Evolutionary conservation across 1,140 invertebrate genomes (phyloP), one percentile per base, ranked within the genome.

Genomic region (Ips nitidus): DNA sequence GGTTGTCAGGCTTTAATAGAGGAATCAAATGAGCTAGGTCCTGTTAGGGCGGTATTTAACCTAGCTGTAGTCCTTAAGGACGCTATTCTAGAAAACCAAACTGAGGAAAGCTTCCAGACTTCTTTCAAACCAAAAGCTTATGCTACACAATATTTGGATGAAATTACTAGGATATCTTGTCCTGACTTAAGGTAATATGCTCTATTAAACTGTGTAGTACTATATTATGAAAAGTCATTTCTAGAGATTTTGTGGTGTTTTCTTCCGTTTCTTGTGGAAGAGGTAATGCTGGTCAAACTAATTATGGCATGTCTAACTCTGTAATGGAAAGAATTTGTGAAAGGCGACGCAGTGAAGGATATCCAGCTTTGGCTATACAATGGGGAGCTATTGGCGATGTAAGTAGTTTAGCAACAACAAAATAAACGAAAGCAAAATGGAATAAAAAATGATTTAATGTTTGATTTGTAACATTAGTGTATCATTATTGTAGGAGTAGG

Each of bases 251-350:
- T 73, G 87, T 90, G 3, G 87, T 93, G 38, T 97, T 96, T 81
- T 96, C 94, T 1, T 94, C 92, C 50, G 91, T 96, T 2, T 91
- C 89, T 43, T 94, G 93, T 80, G 94, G 94, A 2, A 85, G 92
- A 58, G 94, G 94, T 69, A 96, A 96, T 80, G 87, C 89, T 50
- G 94, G 94, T 2, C 94, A 97, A 81, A 88, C 91, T 0, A 97
- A 95, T 80, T 97, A 97, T 79, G 94, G 88, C 52, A 85, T 88
- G 81, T 85, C 88, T 4, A 91, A 91, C 79, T 89, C 88, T 0
- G 81, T 89, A 7, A 90, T 91, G 89, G 89, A 91, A 79, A 84
- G 88, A 62, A 86, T 91, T 61, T 88, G 89, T 72, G 89, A 90
- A 73, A 70, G 80, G 72, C 82, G 89, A 52, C 78, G 81, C 69